Evolutionary conservation across 2,888 invertebrate species (phyloP).

Genomic region (Aelia acuminata): DNA sequence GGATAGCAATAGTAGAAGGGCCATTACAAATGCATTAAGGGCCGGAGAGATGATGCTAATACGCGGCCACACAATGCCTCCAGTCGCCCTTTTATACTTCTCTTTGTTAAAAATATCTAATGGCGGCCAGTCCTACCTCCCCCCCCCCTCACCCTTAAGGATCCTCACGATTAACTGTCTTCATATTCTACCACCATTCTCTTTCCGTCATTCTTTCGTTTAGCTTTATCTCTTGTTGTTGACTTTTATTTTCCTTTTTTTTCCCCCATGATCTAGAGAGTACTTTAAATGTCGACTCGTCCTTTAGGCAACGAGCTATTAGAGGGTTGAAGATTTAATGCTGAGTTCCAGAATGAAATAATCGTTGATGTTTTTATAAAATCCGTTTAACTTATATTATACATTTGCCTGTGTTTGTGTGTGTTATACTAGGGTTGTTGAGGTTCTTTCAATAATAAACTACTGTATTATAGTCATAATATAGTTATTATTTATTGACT

Average conservation of each 20-base stretch:
- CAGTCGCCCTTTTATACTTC: slow-evolving; percentile 35
- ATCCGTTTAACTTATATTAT: neutral
- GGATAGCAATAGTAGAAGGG: slow-evolving; percentile 42
- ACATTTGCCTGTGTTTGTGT: too few relatives aligned
- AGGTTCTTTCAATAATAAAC: too few relatives aligned
- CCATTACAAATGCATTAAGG: slow-evolving; percentile 59
- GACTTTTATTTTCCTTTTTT: neutral
- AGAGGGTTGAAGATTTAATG: neutral
- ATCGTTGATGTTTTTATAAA: neutral
- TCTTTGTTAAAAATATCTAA: slow-evolving; percentile 50
- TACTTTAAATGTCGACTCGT: neutral
- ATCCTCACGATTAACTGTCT: slow-evolving; percentile 36
- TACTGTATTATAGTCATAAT: too few relatives aligned
- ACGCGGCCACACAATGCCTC: slow-evolving; percentile 53
- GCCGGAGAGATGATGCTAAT: slow-evolving; percentile 51
- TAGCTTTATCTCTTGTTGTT: slow-evolving; percentile 31
- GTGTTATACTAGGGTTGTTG: too few relatives aligned
- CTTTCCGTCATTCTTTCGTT: slow-evolving; percentile 55
- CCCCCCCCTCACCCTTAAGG: too few relatives aligned
- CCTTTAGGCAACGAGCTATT: neutral
- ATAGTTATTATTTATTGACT: too few relatives aligned
- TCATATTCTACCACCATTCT: slow-evolving; percentile 29
- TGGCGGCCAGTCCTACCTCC: slow-evolving; percentile 34
- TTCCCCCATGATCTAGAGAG: neutral
- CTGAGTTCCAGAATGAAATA: neutral